Conservation (phyloP, 2,113 vertebrate genomes). For the Microcebus tavaratra region DNA sequence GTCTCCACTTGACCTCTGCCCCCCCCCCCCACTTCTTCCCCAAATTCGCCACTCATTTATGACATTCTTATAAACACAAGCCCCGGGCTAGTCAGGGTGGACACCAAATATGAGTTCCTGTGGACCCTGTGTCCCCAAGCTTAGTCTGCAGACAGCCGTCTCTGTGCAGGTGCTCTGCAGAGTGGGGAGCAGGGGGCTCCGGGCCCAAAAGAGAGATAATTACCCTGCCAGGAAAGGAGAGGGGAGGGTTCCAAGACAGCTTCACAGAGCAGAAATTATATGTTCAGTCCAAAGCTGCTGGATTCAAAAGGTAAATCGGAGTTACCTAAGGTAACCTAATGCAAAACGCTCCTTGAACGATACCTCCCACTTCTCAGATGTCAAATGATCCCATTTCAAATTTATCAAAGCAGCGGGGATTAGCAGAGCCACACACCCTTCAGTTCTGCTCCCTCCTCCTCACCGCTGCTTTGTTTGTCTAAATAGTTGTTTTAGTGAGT, state of each 20-base stretch:
- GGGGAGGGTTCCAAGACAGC: neutral
- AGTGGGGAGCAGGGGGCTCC: neutral
- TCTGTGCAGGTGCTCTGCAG: neutral
- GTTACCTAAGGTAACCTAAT: conserved; percentile 62
- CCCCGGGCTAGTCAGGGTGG: neutral
- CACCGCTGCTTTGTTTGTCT: conserved; percentile 84
- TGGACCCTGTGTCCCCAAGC: neutral
- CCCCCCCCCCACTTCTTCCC: neutral
- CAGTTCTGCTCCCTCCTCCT: conserved; percentile 80
- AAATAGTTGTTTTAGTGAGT: conserved; percentile 88
- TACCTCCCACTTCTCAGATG: conserved; percentile 68
- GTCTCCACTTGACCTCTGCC: neutral
- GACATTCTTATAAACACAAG: neutral
- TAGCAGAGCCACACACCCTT: conserved; percentile 80
- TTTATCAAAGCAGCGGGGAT: conserved; percentile 85
- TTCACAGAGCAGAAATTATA: conserved; percentile 45
- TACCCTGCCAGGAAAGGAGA: neutral
- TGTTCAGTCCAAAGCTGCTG: neutral
- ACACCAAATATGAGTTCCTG: neutral
- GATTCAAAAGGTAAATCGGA: conserved; percentile 39
- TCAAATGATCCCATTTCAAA: conserved; percentile 82
- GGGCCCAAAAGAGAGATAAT: neutral
- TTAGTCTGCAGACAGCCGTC: neutral
- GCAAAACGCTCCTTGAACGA: conserved; percentile 56
- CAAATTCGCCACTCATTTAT: neutral